Evolutionary conservation across 2,113 vertebrate species (phyloP).

Genomic region (Tinamus guttatus): DNA sequence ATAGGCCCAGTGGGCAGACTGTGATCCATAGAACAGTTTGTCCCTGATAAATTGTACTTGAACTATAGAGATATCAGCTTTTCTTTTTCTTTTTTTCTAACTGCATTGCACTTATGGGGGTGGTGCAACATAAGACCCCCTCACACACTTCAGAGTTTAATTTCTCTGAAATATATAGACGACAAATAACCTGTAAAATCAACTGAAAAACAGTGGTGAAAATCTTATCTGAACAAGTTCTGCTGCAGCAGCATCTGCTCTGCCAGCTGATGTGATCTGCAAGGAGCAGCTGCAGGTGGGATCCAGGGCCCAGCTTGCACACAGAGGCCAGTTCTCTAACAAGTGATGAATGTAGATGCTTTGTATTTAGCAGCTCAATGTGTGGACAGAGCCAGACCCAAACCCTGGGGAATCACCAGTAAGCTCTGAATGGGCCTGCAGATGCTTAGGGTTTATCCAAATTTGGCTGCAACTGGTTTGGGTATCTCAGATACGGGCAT

Average conservation of each 20-base stretch:
- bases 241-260: not conserved
- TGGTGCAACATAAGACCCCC: not conserved
- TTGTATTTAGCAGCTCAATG: not conserved
- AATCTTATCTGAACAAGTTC: not conserved
- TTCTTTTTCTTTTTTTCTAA: not conserved
- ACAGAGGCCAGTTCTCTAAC: not conserved
- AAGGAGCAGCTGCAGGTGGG: not conserved
- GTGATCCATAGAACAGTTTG: not conserved
- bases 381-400: not conserved
- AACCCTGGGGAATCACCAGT: not conserved
- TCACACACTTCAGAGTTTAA: not conserved
- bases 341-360: not conserved
- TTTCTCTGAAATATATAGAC: not conserved
- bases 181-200: not conserved
- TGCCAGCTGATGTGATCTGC: not conserved
- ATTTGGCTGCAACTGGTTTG: not conserved
- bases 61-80: constrained; percentile 7
- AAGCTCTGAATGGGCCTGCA: not conserved
- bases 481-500: not conserved
- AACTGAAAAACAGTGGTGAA: not conserved
- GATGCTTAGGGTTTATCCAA: not conserved
- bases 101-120: constrained; percentile 58
- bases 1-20: not conserved
- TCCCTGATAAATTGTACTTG: constrained; percentile 36
- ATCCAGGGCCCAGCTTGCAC: not conserved